Evolutionary conservation across 2,888 invertebrate genomes (phyloP).

Genomic region (Julus scandinavius): DNA sequence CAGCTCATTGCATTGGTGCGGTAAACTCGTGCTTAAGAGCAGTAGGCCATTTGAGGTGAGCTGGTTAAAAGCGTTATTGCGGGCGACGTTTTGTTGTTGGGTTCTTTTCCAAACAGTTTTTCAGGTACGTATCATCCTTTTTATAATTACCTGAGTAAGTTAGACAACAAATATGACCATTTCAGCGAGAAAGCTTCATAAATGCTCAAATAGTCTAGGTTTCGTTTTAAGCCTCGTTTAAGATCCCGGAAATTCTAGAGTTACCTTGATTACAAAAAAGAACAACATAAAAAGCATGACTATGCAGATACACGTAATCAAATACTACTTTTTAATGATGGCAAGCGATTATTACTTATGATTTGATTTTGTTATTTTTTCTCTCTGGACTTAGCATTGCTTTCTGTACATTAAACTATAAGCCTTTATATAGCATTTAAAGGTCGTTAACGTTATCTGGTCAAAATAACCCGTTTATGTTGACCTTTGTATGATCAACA

Average conservation of each 20-base stretch:
- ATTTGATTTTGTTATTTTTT: neutral
- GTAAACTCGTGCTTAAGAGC: neutral
- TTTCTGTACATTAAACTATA: neutral
- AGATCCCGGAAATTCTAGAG: neutral
- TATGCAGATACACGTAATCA: slow-evolving; percentile 17
- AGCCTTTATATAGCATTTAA: neutral
- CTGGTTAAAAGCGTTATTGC: neutral
- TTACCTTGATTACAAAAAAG: neutral
- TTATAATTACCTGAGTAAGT: too few relatives aligned
- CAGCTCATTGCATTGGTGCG: slow-evolving; percentile 2
- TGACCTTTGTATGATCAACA: neutral
- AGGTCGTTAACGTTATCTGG: slow-evolving; percentile 40
- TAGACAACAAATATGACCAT: neutral
- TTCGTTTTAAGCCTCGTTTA: slow-evolving; percentile 2
- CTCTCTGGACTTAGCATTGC: neutral
- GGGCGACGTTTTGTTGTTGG: neutral
- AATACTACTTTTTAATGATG: neutral
- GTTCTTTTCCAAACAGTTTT: neutral
- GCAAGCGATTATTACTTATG: neutral
- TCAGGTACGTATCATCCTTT: neutral
- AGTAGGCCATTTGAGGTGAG: neutral
- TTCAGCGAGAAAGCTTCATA: neutral
- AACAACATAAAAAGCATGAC: slow-evolving; percentile 3
- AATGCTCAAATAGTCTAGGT: neutral
- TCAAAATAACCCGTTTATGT: slow-evolving; percentile 10